Evolutionary conservation across 2,888 invertebrate genomes (phyloP).

Genomic region (Odontothrips loti): DNA sequence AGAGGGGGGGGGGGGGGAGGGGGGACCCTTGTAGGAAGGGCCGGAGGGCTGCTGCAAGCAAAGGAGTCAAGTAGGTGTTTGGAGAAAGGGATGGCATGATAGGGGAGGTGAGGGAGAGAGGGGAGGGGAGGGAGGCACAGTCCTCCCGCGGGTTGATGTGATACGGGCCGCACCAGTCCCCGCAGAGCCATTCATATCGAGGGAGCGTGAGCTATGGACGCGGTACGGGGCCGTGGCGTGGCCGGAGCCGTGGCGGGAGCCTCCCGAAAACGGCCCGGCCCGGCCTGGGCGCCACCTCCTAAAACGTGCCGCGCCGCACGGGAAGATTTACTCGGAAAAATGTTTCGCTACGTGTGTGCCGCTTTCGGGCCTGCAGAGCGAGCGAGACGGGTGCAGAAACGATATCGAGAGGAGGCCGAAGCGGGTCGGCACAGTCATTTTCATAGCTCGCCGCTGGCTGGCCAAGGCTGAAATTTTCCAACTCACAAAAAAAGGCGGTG

Average conservation of each 20-base stretch:
- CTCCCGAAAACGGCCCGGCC: background rate
- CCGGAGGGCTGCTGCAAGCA: background rate
- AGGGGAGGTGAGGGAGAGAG: background rate
- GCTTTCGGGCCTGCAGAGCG: background rate
- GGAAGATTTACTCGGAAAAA: conserved; percentile 25
- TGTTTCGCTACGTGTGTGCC: background rate
- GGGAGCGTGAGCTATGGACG: conserved; percentile 11
- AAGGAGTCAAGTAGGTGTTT: background rate
- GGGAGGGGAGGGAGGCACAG: background rate
- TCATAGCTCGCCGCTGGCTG: too few species aligned
- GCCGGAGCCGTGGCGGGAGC: background rate
- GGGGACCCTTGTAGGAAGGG: background rate
- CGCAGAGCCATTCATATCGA: conserved; percentile 22
- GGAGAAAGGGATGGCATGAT: background rate
- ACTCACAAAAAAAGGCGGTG: background rate
- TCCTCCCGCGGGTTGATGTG: background rate
- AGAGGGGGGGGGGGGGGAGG: too few species aligned
- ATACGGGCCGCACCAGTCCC: conserved; percentile 17
- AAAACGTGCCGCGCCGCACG: background rate
- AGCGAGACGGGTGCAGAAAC: background rate
- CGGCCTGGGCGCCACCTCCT: conserved; percentile 9
- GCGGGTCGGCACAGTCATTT: background rate
- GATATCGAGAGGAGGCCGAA: background rate
- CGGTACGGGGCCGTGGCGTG: background rate
- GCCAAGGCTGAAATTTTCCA: too few species aligned